Conservation (phyloP, 2,113 vertebrate genomes). For the Rhinichthys klamathensis region DNA sequence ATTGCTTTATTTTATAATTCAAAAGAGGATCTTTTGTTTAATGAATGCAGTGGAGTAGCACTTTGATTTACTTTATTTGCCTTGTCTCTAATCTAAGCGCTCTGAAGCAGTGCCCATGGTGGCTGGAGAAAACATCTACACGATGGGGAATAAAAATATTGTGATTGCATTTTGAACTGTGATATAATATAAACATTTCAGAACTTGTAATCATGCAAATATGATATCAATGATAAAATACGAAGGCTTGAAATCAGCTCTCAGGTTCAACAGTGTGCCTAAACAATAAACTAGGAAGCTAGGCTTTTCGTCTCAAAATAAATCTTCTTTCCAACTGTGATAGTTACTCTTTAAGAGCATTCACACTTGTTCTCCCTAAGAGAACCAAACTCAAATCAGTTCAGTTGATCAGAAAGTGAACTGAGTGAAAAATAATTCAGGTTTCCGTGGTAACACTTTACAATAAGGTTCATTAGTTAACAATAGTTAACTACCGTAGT, state of each 20-base stretch:
- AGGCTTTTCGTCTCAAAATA: neutral
- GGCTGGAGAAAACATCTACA: neutral
- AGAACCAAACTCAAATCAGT: neutral
- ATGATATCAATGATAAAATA: neutral
- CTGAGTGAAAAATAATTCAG: neutral
- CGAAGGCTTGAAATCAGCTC: neutral
- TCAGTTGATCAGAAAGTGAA: neutral
- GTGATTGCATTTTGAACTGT: neutral
- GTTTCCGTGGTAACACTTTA: too few species aligned
- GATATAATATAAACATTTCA: neutral
- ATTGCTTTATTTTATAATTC: slow-evolving; percentile 25
- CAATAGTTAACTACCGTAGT: too few species aligned
- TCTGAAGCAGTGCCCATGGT: neutral
- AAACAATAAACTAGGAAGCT: neutral
- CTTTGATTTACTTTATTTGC: slow-evolving; percentile 11
- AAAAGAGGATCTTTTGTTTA: slow-evolving; percentile 26
- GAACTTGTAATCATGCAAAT: neutral
- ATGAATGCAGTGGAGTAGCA: neutral
- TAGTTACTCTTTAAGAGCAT: neutral
- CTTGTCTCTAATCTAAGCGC: neutral
- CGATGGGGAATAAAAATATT: neutral
- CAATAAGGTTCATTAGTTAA: too few species aligned
- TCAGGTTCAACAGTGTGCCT: neutral
- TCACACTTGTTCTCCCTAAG: neutral
- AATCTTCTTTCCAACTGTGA: neutral